Base-by-base conservation (phyloP, 2,113 vertebrate genomes). In the Procavia capensis region DNA sequence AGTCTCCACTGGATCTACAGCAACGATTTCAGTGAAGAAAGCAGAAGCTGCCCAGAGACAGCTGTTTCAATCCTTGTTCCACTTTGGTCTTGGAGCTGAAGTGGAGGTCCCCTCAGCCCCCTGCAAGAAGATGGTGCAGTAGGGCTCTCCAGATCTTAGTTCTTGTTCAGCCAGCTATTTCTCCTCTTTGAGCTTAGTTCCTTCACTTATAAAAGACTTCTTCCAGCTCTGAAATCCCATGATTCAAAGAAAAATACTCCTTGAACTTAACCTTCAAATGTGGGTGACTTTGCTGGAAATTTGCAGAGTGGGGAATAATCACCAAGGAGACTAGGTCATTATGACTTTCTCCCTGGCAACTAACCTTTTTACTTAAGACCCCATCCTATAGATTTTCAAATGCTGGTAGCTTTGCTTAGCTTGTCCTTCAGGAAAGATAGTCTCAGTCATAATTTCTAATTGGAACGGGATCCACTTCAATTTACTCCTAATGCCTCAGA, bases 401-500 rank as follows among this genome's bases (percentile, higher is more conserved):
- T 57, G 81, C 25, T 5, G 8, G 0, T 74, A 80, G 86, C 82
- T 96, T 95, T 95, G 80, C 88, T 85, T 88, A 90, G 92, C 92
- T 87, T 83, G 45, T 96, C 74, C 85, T 80, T 89, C 94, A 72
- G 94, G 95, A 94, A 94, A 61, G 45, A 93, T 90, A 59, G 91
- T 78, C 89, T 91, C 96, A 95, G 97, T 97, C 97, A 96, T 95
- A 93, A 97, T 97, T 97, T 98, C 96, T 97, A 96, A 97, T 97
- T 97, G 95, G 96, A 97, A 96, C 11, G 47, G 75, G 95, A 97
- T 97, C 96, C 93, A 84, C 96, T 86, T 96, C 96, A 97, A 97
- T 98, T 97, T 97, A 97, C 96, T 97, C 80, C 96, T 97, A 97
- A 97, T 96, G 88, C 96, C 91, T 92, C 80, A 59, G 96, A 95